Percentiles rank a stretch among this genome's conserved stretches.
These are phyloP conservation scores for Gephyroberyx darwinii DNA, from an alignment of 2,797 vertebrate genomes.

Conservation along the genomic window DNA sequence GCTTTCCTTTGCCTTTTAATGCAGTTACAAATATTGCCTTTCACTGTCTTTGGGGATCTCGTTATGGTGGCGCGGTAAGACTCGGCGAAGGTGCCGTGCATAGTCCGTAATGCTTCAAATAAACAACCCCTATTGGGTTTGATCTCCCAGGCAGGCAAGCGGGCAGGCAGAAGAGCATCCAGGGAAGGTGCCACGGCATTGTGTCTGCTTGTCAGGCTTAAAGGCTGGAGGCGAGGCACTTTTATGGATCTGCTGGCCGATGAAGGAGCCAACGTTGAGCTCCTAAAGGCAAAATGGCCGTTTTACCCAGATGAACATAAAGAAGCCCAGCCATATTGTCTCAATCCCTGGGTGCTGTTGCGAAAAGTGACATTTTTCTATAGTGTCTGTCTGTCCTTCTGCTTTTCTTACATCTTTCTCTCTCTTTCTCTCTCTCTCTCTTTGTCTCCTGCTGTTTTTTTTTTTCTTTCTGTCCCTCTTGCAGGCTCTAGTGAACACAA, in stretches of 20 bases:
- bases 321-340: slow-evolving; percentile 26
- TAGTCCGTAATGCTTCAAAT: slow-evolving; percentile 1
- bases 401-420: slow-evolving; percentile 50
- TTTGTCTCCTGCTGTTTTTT: not conserved
- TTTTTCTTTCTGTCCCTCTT: slow-evolving; percentile 59
- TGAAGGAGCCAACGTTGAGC: slow-evolving; percentile 31
- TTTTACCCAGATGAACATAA: slow-evolving; percentile 43
- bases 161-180: slow-evolving; percentile 2
- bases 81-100: no score
- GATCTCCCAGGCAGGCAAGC: slow-evolving; percentile 8
- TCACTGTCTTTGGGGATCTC: slow-evolving; percentile 1
- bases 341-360: slow-evolving; percentile 26
- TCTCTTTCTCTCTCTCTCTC: slow-evolving; percentile 29
- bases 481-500: slow-evolving; percentile 80
- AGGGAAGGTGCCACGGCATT: not conserved
- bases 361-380: slow-evolving; percentile 44
- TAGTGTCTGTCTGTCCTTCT: slow-evolving; percentile 45
- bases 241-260: slow-evolving; percentile 34
- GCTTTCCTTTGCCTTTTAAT: not conserved
- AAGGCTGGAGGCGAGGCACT: slow-evolving; percentile 9
- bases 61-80: not conserved
- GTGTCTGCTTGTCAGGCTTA: slow-evolving; percentile 13
- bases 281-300: slow-evolving; percentile 39
- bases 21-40: not conserved
- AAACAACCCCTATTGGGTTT: slow-evolving; percentile 7